Evolutionary conservation across 2,797 vertebrate genomes (phyloP).

Genomic region (Hyperoplus lanceolatus): DNA sequence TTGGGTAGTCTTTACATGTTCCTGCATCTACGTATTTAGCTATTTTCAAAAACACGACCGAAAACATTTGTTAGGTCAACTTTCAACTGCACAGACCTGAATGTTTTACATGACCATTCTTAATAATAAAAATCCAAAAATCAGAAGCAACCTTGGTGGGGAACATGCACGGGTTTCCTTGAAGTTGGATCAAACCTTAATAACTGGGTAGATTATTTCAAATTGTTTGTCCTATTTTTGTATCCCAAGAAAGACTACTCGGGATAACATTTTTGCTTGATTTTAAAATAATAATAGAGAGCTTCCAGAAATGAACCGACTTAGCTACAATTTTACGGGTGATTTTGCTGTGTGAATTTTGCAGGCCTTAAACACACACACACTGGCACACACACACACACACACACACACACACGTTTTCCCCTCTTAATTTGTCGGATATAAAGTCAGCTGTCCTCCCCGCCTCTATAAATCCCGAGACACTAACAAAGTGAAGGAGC

Average conservation of each 20-base stretch:
- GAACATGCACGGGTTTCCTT: not conserved
- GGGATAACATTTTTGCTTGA: not conserved
- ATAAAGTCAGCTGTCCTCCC: conserved; percentile 61
- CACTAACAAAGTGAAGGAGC: conserved; percentile 61
- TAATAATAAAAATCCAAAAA: not conserved
- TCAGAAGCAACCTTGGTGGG: not conserved
- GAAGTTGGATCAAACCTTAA: not conserved
- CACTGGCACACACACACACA: no score
- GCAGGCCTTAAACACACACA: not conserved
- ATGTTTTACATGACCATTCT: not conserved
- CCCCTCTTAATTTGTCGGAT: conserved; percentile 50
- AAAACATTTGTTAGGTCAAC: not conserved
- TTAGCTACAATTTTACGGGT: not conserved
- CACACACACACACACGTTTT: conserved; percentile 26
- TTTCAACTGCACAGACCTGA: not conserved
- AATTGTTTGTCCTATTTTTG: no score
- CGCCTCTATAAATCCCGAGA: conserved; percentile 66
- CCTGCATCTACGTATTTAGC: not conserved
- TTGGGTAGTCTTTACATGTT: not conserved
- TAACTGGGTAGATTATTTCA: not conserved
- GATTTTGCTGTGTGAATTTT: conserved; percentile 1
- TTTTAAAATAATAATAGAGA: not conserved
- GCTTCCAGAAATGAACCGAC: not conserved
- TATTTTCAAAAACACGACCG: no score
- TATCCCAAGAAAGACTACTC: not conserved